These are phyloP conservation scores for Scarus forsteni DNA, from an alignment of 2,797 vertebrate genomes.

Conservation along the genomic window DNA sequence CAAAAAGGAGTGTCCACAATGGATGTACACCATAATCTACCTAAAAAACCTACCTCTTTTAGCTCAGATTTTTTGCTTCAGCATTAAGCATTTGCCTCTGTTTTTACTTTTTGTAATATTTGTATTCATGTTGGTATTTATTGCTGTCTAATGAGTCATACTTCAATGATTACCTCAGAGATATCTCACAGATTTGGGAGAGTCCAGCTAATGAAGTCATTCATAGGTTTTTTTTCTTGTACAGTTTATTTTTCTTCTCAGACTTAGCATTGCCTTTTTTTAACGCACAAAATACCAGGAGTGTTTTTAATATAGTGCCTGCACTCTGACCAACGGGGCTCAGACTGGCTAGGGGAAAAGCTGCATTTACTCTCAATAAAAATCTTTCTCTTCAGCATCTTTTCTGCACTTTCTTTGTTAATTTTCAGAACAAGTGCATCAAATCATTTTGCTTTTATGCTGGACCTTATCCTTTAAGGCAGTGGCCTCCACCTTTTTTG, in stretches of 20 bases:
- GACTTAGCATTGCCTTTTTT: constrained; percentile 72
- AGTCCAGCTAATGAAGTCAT: constrained; percentile 85
- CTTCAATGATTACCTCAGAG: constrained; percentile 85
- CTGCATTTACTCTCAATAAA: constrained; percentile 54
- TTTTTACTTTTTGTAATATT: constrained; percentile 87
- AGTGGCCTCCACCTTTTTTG: too few species aligned
- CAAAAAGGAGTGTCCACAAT: constrained; percentile 77
- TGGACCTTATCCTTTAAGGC: constrained; percentile 23
- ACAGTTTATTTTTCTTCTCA: constrained; percentile 57
- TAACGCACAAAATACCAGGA: constrained; percentile 77
- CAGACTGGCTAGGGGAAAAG: constrained; percentile 57
- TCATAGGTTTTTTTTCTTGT: constrained; percentile 68
- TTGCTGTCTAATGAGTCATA: constrained; percentile 88
- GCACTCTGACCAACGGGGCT: constrained; percentile 69
- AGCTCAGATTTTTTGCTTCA: constrained; percentile 83
- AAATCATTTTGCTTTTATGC: constrained; percentile 33
- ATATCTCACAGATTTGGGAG: constrained; percentile 85
- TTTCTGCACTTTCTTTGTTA: constrained; percentile 3
- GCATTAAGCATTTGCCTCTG: constrained; percentile 85
- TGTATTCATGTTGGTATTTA: constrained; percentile 89
- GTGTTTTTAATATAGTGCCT: constrained; percentile 79
- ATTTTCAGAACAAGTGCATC: constrained; percentile 14
- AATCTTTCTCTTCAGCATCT: constrained; percentile 33
- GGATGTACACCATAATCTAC: constrained; percentile 85
- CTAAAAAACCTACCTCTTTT: constrained; percentile 85